Evolutionary conservation across 1,140 invertebrate species (phyloP).

Genomic region (Drosophila busckii): DNA sequence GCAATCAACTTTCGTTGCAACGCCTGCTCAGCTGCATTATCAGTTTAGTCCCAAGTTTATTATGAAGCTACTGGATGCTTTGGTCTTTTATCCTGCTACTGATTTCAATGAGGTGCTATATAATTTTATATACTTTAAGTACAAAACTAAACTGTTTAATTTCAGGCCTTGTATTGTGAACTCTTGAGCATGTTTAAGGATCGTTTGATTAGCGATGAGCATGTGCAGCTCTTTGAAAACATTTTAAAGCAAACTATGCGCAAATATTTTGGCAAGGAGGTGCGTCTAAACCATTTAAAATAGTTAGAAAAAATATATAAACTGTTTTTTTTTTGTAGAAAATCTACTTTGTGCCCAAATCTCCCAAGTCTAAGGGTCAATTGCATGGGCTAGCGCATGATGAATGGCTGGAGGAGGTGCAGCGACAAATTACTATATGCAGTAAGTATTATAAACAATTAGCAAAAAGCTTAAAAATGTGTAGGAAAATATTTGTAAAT

Average conservation of each 20-base stretch:
- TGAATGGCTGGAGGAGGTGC: slow-evolving; percentile 73
- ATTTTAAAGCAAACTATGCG: slow-evolving; percentile 83
- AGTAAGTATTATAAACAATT: slow-evolving; percentile 46
- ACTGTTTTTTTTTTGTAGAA: slow-evolving; percentile 39
- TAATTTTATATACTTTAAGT: not conserved
- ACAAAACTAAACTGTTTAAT: slow-evolving; percentile 3
- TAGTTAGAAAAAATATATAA: not conserved
- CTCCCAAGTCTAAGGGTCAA: slow-evolving; percentile 39
- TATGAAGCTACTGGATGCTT: slow-evolving; percentile 61
- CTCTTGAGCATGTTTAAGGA: slow-evolving; percentile 88
- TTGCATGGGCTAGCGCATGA: slow-evolving; percentile 56
- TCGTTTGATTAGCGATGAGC: slow-evolving; percentile 84
- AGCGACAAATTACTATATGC: slow-evolving; percentile 67
- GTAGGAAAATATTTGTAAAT: not conserved
- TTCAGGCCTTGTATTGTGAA: slow-evolving; percentile 87
- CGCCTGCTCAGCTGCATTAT: slow-evolving; percentile 53
- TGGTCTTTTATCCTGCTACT: slow-evolving; percentile 60
- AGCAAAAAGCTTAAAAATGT: not conserved
- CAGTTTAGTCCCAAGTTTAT: slow-evolving; percentile 77
- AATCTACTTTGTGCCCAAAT: slow-evolving; percentile 68
- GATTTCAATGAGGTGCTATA: slow-evolving; percentile 68
- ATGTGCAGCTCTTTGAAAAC: slow-evolving; percentile 84
- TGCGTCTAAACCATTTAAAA: not conserved
- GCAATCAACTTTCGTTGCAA: slow-evolving; percentile 44
- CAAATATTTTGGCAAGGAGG: slow-evolving; percentile 78